These are phyloP conservation scores for Hemibagrus wyckioides DNA, from an alignment of 2,113 vertebrate genomes.

Conservation along the genomic window DNA sequence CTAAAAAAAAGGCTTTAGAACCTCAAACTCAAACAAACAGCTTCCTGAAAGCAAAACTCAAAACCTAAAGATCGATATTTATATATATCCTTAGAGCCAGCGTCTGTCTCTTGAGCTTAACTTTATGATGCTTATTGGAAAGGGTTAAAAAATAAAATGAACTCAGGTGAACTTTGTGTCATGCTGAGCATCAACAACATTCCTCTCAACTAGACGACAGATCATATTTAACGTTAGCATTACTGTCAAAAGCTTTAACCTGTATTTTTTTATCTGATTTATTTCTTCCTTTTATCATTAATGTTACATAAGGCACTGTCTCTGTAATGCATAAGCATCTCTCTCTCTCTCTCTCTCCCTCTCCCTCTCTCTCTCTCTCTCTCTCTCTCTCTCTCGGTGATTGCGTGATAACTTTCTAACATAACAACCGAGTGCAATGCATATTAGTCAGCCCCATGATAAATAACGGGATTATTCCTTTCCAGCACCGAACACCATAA, in stretches of 20 bases:
- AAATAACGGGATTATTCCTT: slow-evolving; percentile 45
- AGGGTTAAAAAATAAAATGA: not conserved
- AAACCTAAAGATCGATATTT: not conserved
- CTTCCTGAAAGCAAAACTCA: not conserved
- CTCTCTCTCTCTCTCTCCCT: not conserved
- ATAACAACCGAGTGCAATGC: slow-evolving; percentile 9
- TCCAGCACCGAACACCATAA: slow-evolving; percentile 46
- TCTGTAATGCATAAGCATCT: not conserved
- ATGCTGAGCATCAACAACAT: slow-evolving; percentile 6
- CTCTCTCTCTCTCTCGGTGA: slow-evolving; percentile 4
- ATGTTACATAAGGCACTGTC: slow-evolving; percentile 2
- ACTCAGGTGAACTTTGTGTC: slow-evolving; percentile 6
- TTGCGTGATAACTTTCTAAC: slow-evolving; percentile 16
- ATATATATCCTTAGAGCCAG: not conserved
- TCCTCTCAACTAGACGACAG: slow-evolving; percentile 26
- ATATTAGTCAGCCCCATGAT: slow-evolving; percentile 34
- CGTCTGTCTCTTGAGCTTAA: not conserved
- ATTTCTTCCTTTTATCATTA: slow-evolving; percentile 21
- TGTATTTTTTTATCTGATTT: slow-evolving; percentile 17
- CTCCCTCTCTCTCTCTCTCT: not conserved
- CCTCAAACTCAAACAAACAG: not conserved
- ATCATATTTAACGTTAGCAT: slow-evolving; percentile 2
- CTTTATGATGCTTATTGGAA: not conserved
- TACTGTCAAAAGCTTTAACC: not conserved
- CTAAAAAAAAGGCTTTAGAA: too few relatives aligned